Conservation (phyloP, 2,888 invertebrate genomes). For the Ochlodes sylvanus region DNA sequence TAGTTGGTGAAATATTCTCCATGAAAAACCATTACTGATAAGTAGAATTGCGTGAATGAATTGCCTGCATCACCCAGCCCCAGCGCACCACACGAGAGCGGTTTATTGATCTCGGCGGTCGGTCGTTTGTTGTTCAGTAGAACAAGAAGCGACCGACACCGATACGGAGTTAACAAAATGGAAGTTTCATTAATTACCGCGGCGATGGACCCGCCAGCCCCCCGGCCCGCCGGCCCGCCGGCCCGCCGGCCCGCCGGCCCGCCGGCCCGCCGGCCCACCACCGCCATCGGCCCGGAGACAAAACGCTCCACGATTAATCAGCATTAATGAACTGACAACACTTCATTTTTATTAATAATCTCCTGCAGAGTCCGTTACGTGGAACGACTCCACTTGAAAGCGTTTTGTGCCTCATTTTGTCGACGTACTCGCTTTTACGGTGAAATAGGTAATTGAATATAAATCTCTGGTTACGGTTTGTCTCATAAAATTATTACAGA, state of each 20-base stretch:
- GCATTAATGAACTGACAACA: conserved; percentile 40
- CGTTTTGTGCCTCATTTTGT: conserved; percentile 11
- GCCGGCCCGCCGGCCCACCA: neutral
- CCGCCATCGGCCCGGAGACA: conserved; percentile 37
- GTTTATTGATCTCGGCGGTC: conserved; percentile 24
- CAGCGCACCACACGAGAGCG: neutral
- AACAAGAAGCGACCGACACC: conserved; percentile 30
- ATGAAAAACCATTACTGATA: no score
- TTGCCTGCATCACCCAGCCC: no score
- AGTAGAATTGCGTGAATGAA: no score
- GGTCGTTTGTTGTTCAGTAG: conserved; percentile 31
- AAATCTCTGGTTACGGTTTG: neutral
- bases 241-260: conserved; percentile 17
- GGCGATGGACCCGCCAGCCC: conserved; percentile 21
- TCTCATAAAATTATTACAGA: neutral
- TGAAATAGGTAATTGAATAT: conserved; percentile 1
- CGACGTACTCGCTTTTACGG: neutral
- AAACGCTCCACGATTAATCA: conserved; percentile 42
- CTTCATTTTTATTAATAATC: conserved; percentile 44
- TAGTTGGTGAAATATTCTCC: no score
- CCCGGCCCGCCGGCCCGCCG: neutral
- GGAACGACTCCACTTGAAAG: conserved; percentile 13
- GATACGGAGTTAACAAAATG: conserved; percentile 26
- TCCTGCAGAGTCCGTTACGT: conserved; percentile 29
- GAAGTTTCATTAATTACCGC: conserved; percentile 41